Conservation (phyloP, 2,113 vertebrate species). For the Chascanopsetta lugubris region DNA sequence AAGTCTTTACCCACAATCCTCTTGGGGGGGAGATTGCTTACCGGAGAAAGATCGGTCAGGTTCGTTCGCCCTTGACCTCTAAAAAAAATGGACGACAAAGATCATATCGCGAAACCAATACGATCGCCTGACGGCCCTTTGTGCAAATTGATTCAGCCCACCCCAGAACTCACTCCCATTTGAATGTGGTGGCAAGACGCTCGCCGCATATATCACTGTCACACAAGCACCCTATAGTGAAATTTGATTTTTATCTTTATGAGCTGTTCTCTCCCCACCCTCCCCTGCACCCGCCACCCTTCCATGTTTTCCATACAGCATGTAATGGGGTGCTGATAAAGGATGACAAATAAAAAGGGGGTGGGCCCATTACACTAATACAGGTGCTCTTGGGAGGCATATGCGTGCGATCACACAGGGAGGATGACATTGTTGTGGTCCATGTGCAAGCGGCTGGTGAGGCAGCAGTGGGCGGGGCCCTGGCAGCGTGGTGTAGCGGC, state of each 20-base stretch:
- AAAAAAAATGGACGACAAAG: constrained; percentile 71
- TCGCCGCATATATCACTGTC: constrained; percentile 78
- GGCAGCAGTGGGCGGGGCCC: constrained; percentile 36
- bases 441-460: constrained; percentile 41
- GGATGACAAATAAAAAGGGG: constrained; percentile 60
- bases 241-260: constrained; percentile 81
- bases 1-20: constrained; percentile 68
- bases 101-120: constrained; percentile 77
- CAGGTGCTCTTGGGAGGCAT: constrained; percentile 50
- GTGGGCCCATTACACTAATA: constrained; percentile 60
- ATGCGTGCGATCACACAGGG: constrained; percentile 50
- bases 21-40: constrained; percentile 57
- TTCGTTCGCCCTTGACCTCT: constrained; percentile 76
- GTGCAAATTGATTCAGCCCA: constrained; percentile 79
- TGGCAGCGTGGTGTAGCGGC: constrained; percentile 28
- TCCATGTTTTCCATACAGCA: constrained; percentile 26
- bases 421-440: constrained; percentile 50
- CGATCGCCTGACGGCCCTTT: constrained; percentile 64
- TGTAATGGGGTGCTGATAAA: constrained; percentile 64
- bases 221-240: constrained; percentile 74
- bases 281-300: not conserved
- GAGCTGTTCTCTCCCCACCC: constrained; percentile 30
- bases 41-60: constrained; percentile 53
- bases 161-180: constrained; percentile 73
- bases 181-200: constrained; percentile 71